A percentile compares a stretch with the other conserved stretches of the same genome.
Conservation (phyloP, 2,797 vertebrate species). For the Melanotaenia parkinsoni region DNA sequence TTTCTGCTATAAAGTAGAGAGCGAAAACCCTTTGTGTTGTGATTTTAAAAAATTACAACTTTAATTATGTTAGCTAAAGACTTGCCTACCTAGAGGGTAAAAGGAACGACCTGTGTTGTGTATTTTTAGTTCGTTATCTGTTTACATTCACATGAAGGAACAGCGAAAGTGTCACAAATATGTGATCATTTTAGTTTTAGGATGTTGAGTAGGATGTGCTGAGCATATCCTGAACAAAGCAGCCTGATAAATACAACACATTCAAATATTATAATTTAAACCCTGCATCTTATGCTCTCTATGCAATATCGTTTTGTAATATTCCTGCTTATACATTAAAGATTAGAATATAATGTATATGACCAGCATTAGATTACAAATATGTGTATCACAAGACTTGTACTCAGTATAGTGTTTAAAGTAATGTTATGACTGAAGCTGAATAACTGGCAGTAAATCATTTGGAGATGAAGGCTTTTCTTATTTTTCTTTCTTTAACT, state of each 20-base stretch:
- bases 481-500: slow-evolving; percentile 1
- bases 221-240: slow-evolving; percentile 73
- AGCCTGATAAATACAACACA: slow-evolving; percentile 47
- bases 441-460: slow-evolving; percentile 3
- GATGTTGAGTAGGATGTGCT: slow-evolving; percentile 73
- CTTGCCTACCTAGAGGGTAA: slow-evolving; percentile 4
- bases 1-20: slow-evolving; percentile 15
- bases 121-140: slow-evolving; percentile 17
- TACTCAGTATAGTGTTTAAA: slow-evolving; percentile 12
- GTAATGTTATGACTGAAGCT: slow-evolving; percentile 7
- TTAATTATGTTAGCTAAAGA: slow-evolving; percentile 15
- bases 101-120: slow-evolving; percentile 18
- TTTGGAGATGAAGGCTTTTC: too few relatives aligned
- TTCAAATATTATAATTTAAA: slow-evolving; percentile 73
- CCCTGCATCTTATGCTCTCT: slow-evolving; percentile 46
- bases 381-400: slow-evolving; percentile 23
- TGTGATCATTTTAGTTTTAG: slow-evolving; percentile 36
- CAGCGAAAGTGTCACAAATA: slow-evolving; percentile 20
- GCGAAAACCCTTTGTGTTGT: slow-evolving; percentile 9
- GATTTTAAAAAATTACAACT: slow-evolving; percentile 19
- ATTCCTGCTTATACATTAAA: slow-evolving; percentile 39
- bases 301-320: slow-evolving; percentile 55
- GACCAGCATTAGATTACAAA: slow-evolving; percentile 10
- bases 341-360: slow-evolving; percentile 30
- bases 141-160: slow-evolving; percentile 40